Percentiles rank a stretch among this genome's conserved stretches.
Evolutionary conservation across 2,113 vertebrate species (phyloP).

Genomic region (Beaufortia kweichowensis): DNA sequence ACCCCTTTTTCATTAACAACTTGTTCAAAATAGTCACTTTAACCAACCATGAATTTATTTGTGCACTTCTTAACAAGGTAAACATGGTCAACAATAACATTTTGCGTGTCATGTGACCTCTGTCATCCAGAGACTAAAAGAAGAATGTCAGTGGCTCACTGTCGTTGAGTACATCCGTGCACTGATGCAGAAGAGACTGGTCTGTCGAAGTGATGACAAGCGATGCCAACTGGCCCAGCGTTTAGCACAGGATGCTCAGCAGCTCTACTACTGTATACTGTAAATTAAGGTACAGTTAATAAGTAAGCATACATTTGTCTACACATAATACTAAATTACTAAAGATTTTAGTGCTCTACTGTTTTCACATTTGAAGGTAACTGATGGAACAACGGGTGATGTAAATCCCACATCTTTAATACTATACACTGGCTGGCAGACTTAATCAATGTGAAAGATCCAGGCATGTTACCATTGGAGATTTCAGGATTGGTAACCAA

Average conservation of each 20-base stretch:
- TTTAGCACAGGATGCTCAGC: slow-evolving; percentile 81
- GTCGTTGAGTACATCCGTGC: slow-evolving; percentile 85
- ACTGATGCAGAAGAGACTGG: slow-evolving; percentile 86
- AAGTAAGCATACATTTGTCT: too few species aligned
- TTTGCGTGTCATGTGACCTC: neutral
- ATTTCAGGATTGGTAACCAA: slow-evolving; percentile 82
- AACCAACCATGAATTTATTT: too few species aligned
- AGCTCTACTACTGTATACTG: too few species aligned
- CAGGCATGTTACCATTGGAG: slow-evolving; percentile 82
- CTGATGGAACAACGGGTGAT: slow-evolving; percentile 61
- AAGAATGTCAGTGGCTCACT: slow-evolving; percentile 82
- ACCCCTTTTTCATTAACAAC: too few species aligned
- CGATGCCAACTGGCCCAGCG: slow-evolving; percentile 77
- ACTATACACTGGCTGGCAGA: slow-evolving; percentile 80
- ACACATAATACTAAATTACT: too few species aligned
- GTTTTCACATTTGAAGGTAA: slow-evolving; percentile 61
- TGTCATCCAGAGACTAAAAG: slow-evolving; percentile 79
- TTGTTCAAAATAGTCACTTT: too few species aligned
- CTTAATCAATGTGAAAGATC: slow-evolving; percentile 84
- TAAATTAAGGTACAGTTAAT: too few species aligned
- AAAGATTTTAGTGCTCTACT: neutral
- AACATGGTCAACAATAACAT: neutral
- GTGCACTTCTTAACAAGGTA: too few species aligned
- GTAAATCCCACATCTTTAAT: slow-evolving; percentile 73
- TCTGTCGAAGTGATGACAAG: slow-evolving; percentile 80